phyloP scores from a whole-genome alignment of 2,797 vertebrate species.

The Distichodus sexfasciatus region DNA sequence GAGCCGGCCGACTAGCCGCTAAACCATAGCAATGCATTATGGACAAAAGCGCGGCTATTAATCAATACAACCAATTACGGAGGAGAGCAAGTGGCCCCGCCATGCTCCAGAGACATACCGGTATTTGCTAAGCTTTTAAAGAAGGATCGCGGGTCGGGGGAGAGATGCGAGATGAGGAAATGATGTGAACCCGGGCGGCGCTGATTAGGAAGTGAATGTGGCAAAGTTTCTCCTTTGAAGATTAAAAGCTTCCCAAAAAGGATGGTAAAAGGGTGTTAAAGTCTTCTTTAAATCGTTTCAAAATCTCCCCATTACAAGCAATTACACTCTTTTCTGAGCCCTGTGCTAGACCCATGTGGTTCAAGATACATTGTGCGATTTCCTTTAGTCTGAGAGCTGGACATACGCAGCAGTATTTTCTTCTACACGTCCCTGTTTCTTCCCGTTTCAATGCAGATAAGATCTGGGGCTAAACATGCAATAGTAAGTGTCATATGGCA shows the following conservation, averaged over 20 bases:
- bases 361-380: no score
- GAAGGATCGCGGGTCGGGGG: not conserved
- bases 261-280: not conserved
- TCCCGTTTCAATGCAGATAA: no score
- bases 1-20: conserved; percentile 62
- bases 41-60: conserved; percentile 63
- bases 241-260: not conserved
- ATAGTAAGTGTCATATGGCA: no score
- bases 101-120: not conserved
- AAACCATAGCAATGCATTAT: conserved; percentile 70
- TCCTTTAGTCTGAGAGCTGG: no score
- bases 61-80: conserved; percentile 67
- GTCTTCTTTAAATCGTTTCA: not conserved
- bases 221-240: not conserved
- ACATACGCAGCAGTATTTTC: no score
- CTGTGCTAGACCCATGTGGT: not conserved
- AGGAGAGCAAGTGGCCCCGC: conserved; percentile 2
- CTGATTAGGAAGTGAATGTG: not conserved
- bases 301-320: not conserved
- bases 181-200: not conserved
- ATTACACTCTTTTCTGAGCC: no score
- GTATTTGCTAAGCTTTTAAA: not conserved
- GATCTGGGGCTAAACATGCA: no score
- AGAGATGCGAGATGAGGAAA: not conserved
- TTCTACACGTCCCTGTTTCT: no score